A percentile compares a stretch with the other conserved stretches of the same genome.
These are phyloP conservation scores for Chrysomallon squamiferum DNA, from an alignment of 1,140 invertebrate species.

Conservation along the genomic window DNA sequence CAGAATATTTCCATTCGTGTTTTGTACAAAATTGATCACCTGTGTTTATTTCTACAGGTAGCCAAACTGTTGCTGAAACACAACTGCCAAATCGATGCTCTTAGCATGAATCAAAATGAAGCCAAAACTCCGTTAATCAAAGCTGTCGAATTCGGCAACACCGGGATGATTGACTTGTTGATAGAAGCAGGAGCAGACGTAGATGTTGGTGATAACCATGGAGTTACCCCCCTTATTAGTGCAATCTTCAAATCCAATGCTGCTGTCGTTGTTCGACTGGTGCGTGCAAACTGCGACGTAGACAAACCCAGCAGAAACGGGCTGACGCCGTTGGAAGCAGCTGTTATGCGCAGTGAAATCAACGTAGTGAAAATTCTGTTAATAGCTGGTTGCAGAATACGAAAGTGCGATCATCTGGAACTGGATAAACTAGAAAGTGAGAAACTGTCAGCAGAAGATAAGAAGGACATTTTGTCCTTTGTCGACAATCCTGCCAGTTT, in stretches of 20 bases:
- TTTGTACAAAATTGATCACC: too few relatives aligned
- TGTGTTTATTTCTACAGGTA: background rate
- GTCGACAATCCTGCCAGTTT: background rate
- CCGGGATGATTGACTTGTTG: background rate
- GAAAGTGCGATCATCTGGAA: background rate
- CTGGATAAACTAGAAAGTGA: background rate
- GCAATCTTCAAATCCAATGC: background rate
- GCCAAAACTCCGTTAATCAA: slow-evolving; percentile 11
- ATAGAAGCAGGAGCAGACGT: slow-evolving; percentile 6
- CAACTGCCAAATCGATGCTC: background rate
- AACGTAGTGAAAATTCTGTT: background rate
- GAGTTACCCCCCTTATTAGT: slow-evolving; percentile 5
- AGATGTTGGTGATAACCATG: slow-evolving; percentile 3
- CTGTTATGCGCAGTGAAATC: background rate
- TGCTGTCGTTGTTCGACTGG: background rate
- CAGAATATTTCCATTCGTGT: too few relatives aligned
- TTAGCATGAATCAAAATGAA: slow-evolving; percentile 6
- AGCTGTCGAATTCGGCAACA: slow-evolving; percentile 6
- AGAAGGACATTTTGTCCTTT: background rate
- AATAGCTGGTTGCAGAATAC: background rate
- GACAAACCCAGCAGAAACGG: slow-evolving; percentile 4
- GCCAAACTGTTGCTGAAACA: background rate
- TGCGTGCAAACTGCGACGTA: slow-evolving; percentile 7
- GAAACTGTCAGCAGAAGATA: background rate
- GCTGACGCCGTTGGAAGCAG: slow-evolving; percentile 2